Evolutionary conservation across 2,113 vertebrate genomes (phyloP).

Genomic region (Echinops telfairi): DNA sequence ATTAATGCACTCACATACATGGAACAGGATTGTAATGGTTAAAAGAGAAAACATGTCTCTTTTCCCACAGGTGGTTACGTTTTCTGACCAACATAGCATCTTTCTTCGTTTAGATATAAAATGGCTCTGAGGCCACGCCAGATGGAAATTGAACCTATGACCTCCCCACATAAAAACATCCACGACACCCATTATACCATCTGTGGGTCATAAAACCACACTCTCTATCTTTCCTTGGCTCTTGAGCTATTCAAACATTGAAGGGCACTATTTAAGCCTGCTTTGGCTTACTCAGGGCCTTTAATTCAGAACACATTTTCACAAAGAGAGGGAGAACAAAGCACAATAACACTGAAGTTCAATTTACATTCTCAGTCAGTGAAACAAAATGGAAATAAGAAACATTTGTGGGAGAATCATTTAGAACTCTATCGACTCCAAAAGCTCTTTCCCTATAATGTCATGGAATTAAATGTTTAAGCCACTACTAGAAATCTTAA

Average conservation of each 20-base stretch:
- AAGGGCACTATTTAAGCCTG: constrained; percentile 85
- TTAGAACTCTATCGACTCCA: constrained; percentile 78
- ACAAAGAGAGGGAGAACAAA: constrained; percentile 87
- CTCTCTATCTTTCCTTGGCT: constrained; percentile 88
- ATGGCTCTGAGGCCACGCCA: constrained; percentile 84
- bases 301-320: constrained; percentile 91
- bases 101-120: constrained; percentile 82
- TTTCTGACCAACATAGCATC: constrained; percentile 81
- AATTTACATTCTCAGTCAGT: constrained; percentile 90
- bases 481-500: constrained; percentile 41
- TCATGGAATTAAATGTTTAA: constrained; percentile 71
- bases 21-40: constrained; percentile 19
- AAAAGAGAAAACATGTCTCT: constrained; percentile 61
- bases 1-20: constrained; percentile 32
- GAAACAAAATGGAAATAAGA: constrained; percentile 91
- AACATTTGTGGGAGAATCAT: constrained; percentile 86
- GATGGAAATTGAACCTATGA: constrained; percentile 88
- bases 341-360: constrained; percentile 88
- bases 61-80: constrained; percentile 79
- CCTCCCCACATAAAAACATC: constrained; percentile 87
- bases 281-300: constrained; percentile 85
- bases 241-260: constrained; percentile 84
- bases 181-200: constrained; percentile 89
- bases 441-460: constrained; percentile 69
- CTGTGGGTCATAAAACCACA: constrained; percentile 89